Percentiles rank a stretch among this genome's conserved stretches.
These are phyloP conservation scores for Acanthurus tractus DNA, from an alignment of 2,797 vertebrate species.

Conservation along the genomic window DNA sequence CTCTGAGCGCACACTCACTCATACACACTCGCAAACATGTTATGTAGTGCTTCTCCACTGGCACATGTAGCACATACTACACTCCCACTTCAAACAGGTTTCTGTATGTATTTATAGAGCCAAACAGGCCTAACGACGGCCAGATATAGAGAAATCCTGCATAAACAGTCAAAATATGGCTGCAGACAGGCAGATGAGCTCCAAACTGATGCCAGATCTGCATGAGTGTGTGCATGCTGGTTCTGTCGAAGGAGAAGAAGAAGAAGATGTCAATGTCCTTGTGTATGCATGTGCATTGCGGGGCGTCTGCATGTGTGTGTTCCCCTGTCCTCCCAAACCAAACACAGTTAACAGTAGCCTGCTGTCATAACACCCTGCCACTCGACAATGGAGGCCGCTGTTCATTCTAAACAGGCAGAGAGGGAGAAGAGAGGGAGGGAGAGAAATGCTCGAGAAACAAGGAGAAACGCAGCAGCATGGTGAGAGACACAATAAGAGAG, in stretches of 20 bases:
- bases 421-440: slow-evolving; percentile 37
- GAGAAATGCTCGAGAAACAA: slow-evolving; percentile 51
- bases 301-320: slow-evolving; percentile 69
- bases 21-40: slow-evolving; percentile 2
- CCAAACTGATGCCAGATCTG: slow-evolving; percentile 60
- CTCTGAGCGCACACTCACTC: not conserved
- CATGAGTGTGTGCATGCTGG: slow-evolving; percentile 12
- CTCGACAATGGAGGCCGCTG: slow-evolving; percentile 67
- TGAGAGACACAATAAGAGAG: slow-evolving; percentile 48
- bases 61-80: slow-evolving; percentile 39
- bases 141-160: slow-evolving; percentile 72
- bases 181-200: slow-evolving; percentile 66
- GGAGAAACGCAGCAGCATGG: slow-evolving; percentile 14
- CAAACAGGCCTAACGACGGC: slow-evolving; percentile 64
- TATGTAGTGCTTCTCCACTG: slow-evolving; percentile 27
- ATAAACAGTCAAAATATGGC: slow-evolving; percentile 74
- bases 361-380: slow-evolving; percentile 81
- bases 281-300: slow-evolving; percentile 49
- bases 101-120: slow-evolving; percentile 66
- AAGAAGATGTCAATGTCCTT: slow-evolving; percentile 71
- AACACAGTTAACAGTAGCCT: slow-evolving; percentile 83
- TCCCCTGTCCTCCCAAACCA: slow-evolving; percentile 74
- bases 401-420: slow-evolving; percentile 69
- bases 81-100: slow-evolving; percentile 59
- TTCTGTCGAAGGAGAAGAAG: slow-evolving; percentile 55